These are phyloP conservation scores for Lagodon rhomboides DNA, from an alignment of 2,797 vertebrate genomes.

Conservation along the genomic window DNA sequence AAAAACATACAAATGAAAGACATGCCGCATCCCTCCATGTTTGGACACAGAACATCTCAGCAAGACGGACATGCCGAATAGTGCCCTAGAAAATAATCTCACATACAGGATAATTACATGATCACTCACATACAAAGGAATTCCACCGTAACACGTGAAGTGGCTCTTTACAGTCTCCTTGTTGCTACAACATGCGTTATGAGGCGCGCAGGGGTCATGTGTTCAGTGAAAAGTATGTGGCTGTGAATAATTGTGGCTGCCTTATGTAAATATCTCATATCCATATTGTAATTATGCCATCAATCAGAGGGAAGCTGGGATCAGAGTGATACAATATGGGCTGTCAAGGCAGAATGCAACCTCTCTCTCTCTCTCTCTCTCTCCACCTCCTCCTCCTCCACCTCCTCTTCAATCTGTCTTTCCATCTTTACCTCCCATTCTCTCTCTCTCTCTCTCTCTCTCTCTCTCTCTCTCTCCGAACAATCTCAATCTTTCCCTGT, in stretches of 20 bases:
- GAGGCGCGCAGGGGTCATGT: slow-evolving; percentile 34
- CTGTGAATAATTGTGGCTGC: slow-evolving; percentile 52
- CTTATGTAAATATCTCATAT: slow-evolving; percentile 74
- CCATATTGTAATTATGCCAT: slow-evolving; percentile 73
- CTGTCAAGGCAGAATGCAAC: slow-evolving; percentile 60
- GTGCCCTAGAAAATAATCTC: slow-evolving; percentile 23
- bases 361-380: background rate
- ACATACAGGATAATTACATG: background rate
- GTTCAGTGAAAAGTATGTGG: slow-evolving; percentile 46
- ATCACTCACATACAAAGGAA: background rate
- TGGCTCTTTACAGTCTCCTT: slow-evolving; percentile 3
- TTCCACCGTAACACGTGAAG: background rate
- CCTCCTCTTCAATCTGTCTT: slow-evolving; percentile 26
- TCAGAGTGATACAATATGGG: slow-evolving; percentile 65
- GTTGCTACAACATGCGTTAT: slow-evolving; percentile 28
- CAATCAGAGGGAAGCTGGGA: slow-evolving; percentile 68
- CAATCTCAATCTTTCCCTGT: background rate
- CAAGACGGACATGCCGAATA: slow-evolving; percentile 43
- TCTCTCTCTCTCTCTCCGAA: background rate
- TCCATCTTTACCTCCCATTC: slow-evolving; percentile 28
- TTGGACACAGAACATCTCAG: slow-evolving; percentile 22
- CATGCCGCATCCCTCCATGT: background rate
- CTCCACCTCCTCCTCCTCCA: background rate
- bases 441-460: background rate
- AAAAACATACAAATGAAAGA: slow-evolving; percentile 13